Evolutionary conservation across 2,113 vertebrate species (phyloP).

Genomic region (Pangasianodon hypophthalmus): DNA sequence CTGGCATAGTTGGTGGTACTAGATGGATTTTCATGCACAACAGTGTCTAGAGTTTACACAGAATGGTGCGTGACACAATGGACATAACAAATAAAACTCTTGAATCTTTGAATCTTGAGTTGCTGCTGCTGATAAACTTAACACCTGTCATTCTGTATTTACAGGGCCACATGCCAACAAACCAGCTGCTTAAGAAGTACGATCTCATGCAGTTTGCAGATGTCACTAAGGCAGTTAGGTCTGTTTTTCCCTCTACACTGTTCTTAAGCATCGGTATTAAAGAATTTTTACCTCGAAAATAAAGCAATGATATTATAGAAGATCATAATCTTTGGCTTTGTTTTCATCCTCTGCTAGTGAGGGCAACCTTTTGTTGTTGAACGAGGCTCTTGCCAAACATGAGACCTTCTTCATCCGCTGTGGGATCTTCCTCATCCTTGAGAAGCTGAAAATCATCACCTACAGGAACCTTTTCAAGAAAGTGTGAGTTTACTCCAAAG

Average conservation of each 20-base stretch:
- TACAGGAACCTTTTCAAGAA: constrained; percentile 98
- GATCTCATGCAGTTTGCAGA: constrained; percentile 96
- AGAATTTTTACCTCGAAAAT: not conserved
- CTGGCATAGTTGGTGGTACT: too few species aligned
- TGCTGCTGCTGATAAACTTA: not conserved
- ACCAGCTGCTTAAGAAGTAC: constrained; percentile 90
- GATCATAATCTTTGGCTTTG: not conserved
- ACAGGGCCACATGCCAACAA: constrained; percentile 95
- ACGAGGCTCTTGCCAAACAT: constrained; percentile 87
- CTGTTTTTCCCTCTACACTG: not conserved
- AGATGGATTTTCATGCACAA: too few species aligned
- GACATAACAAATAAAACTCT: not conserved
- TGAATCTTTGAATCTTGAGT: not conserved
- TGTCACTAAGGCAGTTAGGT: constrained; percentile 93
- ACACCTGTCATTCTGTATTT: not conserved
- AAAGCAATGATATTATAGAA: not conserved
- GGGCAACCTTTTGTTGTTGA: constrained; percentile 90
- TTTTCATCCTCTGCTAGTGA: constrained; percentile 72
- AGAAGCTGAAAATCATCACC: constrained; percentile 97
- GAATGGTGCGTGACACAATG: too few species aligned
- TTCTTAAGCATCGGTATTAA: not conserved
- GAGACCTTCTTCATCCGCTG: constrained; percentile 98
- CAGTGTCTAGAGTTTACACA: too few species aligned
- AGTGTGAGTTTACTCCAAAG: constrained; percentile 81
- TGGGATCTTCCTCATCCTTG: constrained; percentile 97